A percentile compares a stretch with the other conserved stretches of the same genome.
Conservation (phyloP, 1,140 invertebrate genomes). For the Procambarus virginalis region DNA sequence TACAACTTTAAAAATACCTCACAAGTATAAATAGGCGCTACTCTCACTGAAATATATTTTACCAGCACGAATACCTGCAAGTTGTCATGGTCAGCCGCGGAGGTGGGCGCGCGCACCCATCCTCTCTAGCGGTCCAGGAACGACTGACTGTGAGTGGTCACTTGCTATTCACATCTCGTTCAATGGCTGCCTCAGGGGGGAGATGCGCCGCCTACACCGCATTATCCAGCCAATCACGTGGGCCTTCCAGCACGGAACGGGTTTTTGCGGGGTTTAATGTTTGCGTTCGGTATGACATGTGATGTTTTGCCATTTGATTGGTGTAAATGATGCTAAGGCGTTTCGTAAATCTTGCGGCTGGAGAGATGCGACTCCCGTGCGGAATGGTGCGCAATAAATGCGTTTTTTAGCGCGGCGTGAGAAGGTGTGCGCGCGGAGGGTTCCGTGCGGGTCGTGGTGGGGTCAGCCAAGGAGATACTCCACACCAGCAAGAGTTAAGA, state of each 20-base stretch:
- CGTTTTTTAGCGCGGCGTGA: neutral
- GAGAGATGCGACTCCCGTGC: neutral
- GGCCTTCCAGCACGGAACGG: conserved; percentile 11
- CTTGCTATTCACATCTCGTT: conserved; percentile 66
- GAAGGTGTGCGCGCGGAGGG: conserved; percentile 7
- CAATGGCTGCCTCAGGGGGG: conserved; percentile 61
- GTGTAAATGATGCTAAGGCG: neutral
- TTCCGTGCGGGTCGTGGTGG: conserved; percentile 29
- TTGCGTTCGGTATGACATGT: conserved; percentile 31
- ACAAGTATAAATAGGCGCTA: neutral
- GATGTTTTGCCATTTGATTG: conserved; percentile 18
- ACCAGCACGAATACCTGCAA: neutral
- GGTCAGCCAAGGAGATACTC: conserved; percentile 53
- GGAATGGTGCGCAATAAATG: neutral
- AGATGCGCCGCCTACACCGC: conserved; percentile 53
- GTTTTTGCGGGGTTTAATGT: conserved; percentile 45
- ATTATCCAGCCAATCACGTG: conserved; percentile 61
- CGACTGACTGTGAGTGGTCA: conserved; percentile 57
- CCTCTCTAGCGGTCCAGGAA: conserved; percentile 23
- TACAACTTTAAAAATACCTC: neutral
- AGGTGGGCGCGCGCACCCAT: conserved; percentile 32
- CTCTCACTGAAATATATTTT: neutral
- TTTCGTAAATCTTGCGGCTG: neutral
- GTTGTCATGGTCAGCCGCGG: conserved; percentile 26
- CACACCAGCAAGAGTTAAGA: conserved; percentile 54